A percentile compares a stretch with the other conserved stretches of the same genome.
Conservation (phyloP, 2,797 vertebrate genomes). For the Alauda arvensis region DNA sequence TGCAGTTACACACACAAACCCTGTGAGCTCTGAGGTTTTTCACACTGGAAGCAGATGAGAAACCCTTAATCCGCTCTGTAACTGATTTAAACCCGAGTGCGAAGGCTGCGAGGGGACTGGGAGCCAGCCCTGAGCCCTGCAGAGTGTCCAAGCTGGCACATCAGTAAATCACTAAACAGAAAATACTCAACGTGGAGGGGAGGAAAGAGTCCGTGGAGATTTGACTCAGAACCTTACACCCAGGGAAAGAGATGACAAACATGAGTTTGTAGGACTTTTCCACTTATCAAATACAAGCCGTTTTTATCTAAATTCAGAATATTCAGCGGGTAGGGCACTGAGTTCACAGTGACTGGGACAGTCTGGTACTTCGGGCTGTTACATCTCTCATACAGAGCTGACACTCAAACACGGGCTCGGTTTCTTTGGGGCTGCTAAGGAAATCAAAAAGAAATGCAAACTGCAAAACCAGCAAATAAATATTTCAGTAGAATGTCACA, state of each 20-base stretch:
- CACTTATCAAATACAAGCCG: rapidly evolving
- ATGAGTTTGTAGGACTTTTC: not conserved
- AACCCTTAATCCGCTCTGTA: not conserved
- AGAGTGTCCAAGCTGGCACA: not conserved
- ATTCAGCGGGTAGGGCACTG: not conserved
- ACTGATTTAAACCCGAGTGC: not conserved
- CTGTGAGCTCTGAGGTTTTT: not conserved
- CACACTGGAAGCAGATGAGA: constrained; percentile 16
- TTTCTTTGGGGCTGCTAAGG: not conserved
- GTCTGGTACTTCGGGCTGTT: not conserved
- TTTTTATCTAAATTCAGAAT: not conserved
- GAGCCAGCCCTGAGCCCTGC: not conserved
- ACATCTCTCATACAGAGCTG: not conserved
- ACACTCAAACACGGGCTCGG: rapidly evolving
- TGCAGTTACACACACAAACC: not conserved
- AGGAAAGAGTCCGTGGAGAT: rapidly evolving
- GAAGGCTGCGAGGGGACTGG: not conserved
- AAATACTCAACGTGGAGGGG: not conserved
- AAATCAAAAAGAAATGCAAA: not conserved
- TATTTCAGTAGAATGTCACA: not conserved
- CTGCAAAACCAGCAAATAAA: not conserved
- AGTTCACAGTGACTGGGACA: not conserved
- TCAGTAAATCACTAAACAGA: not conserved
- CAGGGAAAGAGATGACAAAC: not conserved
- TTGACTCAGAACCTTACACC: not conserved